phyloP scores from a whole-genome alignment of 2,797 vertebrate genomes.

The Sebastes cheni region DNA sequence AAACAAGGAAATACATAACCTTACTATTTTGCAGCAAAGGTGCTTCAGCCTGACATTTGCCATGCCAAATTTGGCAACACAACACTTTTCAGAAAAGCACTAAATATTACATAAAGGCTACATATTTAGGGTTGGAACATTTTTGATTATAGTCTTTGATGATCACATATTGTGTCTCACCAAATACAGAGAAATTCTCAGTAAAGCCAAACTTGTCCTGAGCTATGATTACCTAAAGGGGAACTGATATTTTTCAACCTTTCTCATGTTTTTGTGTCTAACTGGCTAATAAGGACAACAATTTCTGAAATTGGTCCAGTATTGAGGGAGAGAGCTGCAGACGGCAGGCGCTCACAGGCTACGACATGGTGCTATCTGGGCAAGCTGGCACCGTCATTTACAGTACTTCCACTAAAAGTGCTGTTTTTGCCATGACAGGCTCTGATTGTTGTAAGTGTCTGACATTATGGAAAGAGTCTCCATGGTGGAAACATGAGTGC shows the following conservation, averaged over 20 bases:
- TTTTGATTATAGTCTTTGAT: background rate
- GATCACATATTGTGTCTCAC: background rate
- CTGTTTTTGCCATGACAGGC: background rate
- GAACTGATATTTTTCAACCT: too few species aligned
- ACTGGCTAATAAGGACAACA: background rate
- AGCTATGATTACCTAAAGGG: constrained; percentile 3
- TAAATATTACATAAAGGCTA: background rate
- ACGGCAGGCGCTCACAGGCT: background rate
- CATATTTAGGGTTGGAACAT: background rate
- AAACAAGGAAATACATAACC: background rate
- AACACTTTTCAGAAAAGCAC: background rate
- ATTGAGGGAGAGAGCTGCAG: background rate
- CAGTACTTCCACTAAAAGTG: background rate
- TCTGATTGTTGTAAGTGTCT: background rate
- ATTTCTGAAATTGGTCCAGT: background rate
- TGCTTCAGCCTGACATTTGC: background rate
- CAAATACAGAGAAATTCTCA: background rate
- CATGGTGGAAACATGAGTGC: too few species aligned
- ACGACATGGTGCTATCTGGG: too few species aligned
- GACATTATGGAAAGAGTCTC: background rate
- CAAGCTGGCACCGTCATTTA: background rate
- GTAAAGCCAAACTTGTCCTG: background rate
- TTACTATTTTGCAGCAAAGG: background rate
- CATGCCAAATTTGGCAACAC: background rate
- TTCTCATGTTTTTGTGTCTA: background rate